phyloP scores from a whole-genome alignment of 2,888 invertebrate species.

The Apotomis betuletana region DNA sequence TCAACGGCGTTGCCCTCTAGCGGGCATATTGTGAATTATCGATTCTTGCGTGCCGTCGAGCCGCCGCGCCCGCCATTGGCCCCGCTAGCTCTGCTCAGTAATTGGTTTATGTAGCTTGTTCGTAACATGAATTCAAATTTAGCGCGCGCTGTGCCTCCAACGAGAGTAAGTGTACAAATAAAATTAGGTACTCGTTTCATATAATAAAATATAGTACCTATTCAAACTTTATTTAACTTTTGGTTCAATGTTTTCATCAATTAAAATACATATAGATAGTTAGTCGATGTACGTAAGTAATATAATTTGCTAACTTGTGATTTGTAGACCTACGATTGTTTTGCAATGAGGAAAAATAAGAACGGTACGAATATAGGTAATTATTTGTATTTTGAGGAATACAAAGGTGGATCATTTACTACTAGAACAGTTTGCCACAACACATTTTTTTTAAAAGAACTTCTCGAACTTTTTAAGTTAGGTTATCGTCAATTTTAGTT shows the following conservation, averaged over 20 bases:
- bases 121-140: conserved; percentile 83
- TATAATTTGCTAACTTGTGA: no score
- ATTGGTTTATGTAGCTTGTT: conserved; percentile 81
- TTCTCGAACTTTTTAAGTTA: no score
- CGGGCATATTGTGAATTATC: conserved; percentile 82
- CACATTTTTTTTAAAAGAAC: no score
- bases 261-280: conserved; percentile 40
- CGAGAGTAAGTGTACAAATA: conserved; percentile 66
- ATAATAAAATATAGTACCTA: conserved; percentile 73
- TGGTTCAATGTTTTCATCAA: conserved; percentile 49
- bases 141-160: conserved; percentile 72
- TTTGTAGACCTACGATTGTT: no score
- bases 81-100: conserved; percentile 60
- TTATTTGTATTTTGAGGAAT: no score
- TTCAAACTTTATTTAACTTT: conserved; percentile 62
- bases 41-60: conserved; percentile 69
- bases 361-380: no score
- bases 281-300: no score
- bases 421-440: no score
- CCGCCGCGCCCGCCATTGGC: conserved; percentile 70
- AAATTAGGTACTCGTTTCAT: conserved; percentile 68
- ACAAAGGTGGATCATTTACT: no score
- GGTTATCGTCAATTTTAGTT: no score
- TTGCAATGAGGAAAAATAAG: no score
- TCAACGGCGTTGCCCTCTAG: conserved; percentile 78